Evolutionary conservation across 2,888 invertebrate genomes (phyloP).

Genomic region (Crepidodera aurea): DNA sequence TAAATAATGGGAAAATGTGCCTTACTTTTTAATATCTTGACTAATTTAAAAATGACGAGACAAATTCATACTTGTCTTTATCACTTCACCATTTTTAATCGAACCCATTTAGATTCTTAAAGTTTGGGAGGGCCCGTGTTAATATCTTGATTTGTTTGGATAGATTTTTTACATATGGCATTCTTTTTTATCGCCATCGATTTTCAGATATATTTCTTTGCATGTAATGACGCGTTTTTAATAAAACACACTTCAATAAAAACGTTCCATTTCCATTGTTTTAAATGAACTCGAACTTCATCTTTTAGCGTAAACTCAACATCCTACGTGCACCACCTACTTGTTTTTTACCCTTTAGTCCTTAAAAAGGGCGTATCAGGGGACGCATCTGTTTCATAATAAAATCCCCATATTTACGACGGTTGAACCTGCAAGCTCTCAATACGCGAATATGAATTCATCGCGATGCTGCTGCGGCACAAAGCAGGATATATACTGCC

Average conservation of each 20-base stretch:
- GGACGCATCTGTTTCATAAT: conserved; percentile 31
- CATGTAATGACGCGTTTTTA: too few relatives aligned
- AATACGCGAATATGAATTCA: conserved; percentile 29
- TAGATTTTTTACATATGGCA: too few relatives aligned
- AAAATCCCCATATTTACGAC: conserved; percentile 33
- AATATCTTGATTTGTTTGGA: too few relatives aligned
- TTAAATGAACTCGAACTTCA: not conserved
- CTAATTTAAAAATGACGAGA: too few relatives aligned
- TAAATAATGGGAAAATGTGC: too few relatives aligned
- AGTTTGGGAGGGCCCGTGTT: too few relatives aligned
- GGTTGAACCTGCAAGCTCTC: conserved; percentile 23
- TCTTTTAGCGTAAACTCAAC: conserved; percentile 9
- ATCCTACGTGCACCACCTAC: not conserved
- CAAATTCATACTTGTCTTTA: too few relatives aligned
- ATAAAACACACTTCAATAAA: not conserved
- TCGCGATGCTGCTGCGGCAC: conserved; percentile 7
- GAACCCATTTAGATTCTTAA: too few relatives aligned
- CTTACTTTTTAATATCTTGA: too few relatives aligned
- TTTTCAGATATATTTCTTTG: too few relatives aligned
- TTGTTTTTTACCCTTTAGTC: conserved; percentile 23
- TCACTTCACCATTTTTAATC: too few relatives aligned
- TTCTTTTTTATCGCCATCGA: too few relatives aligned
- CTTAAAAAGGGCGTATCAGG: conserved; percentile 21
- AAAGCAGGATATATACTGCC: conserved; percentile 17
- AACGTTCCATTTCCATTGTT: conserved; percentile 10